phyloP scores from a whole-genome alignment of 2,888 invertebrate genomes.

The Podabrus alpinus region DNA sequence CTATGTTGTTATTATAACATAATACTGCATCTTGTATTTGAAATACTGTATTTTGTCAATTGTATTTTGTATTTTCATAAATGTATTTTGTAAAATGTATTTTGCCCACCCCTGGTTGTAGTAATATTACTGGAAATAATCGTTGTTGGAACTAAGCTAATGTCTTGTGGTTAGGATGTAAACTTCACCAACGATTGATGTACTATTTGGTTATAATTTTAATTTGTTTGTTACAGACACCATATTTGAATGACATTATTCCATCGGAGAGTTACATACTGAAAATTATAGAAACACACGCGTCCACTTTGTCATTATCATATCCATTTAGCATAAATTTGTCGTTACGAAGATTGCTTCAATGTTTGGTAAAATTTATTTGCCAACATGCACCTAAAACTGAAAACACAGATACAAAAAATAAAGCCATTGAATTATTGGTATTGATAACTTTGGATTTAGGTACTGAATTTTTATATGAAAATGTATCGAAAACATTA shows the following conservation, averaged over 20 bases:
- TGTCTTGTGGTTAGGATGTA: no score
- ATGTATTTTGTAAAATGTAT: no score
- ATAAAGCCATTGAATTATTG: constrained; percentile 69
- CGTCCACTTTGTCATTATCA: constrained; percentile 66
- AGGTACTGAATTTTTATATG: constrained; percentile 74
- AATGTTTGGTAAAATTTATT: constrained; percentile 67
- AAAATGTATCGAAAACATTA: constrained; percentile 65
- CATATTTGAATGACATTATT: constrained; percentile 76
- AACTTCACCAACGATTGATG: background rate
- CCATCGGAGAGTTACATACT: constrained; percentile 83
- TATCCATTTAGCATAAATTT: constrained; percentile 63
- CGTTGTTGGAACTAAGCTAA: no score
- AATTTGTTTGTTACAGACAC: constrained; percentile 58
- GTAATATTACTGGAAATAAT: no score
- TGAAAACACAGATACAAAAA: constrained; percentile 66
- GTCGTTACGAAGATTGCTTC: constrained; percentile 67
- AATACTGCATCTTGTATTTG: no score
- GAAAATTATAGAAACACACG: constrained; percentile 71
- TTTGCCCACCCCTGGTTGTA: no score
- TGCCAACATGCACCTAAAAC: constrained; percentile 65
- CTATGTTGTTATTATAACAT: no score
- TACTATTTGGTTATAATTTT: background rate
- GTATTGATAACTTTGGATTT: constrained; percentile 78
- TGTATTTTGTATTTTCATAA: no score
- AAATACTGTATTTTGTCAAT: no score